These are phyloP conservation scores for Therioaphis trifolii DNA, from an alignment of 2,888 invertebrate genomes.

Conservation along the genomic window DNA sequence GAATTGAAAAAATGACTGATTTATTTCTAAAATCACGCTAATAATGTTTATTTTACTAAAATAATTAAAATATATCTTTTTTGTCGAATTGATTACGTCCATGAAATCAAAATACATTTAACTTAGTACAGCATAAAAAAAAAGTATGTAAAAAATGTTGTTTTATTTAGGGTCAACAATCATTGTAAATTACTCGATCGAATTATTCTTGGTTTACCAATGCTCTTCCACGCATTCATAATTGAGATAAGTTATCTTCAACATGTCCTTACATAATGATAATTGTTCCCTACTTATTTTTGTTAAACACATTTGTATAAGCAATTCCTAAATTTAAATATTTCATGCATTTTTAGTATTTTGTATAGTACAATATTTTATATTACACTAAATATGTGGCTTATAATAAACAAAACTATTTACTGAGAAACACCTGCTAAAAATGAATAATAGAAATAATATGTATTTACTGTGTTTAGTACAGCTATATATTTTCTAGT, in stretches of 20 bases:
- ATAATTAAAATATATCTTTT: too few relatives aligned
- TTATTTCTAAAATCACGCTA: too few relatives aligned
- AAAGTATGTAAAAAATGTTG: too few relatives aligned
- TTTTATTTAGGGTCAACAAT: too few relatives aligned
- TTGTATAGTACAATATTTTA: not conserved
- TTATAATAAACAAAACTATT: not conserved
- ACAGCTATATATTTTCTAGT: not conserved
- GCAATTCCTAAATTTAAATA: not conserved
- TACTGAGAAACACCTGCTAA: not conserved
- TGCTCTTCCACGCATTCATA: not conserved
- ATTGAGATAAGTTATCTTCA: constrained; percentile 16
- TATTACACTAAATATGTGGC: not conserved
- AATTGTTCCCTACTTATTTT: not conserved
- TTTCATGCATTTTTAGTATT: not conserved
- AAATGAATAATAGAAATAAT: not conserved
- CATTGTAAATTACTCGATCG: too few relatives aligned
- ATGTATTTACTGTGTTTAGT: not conserved
- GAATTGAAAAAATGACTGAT: too few relatives aligned
- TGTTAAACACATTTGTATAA: not conserved
- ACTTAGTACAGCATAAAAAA: too few relatives aligned
- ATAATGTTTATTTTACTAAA: too few relatives aligned
- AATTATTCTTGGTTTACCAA: too few relatives aligned
- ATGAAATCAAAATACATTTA: too few relatives aligned
- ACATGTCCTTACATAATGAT: not conserved
- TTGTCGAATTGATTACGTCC: too few relatives aligned